These are phyloP conservation scores for Caenorhabditis zanzibari DNA, from an alignment of 2,888 invertebrate species.

Conservation along the genomic window DNA sequence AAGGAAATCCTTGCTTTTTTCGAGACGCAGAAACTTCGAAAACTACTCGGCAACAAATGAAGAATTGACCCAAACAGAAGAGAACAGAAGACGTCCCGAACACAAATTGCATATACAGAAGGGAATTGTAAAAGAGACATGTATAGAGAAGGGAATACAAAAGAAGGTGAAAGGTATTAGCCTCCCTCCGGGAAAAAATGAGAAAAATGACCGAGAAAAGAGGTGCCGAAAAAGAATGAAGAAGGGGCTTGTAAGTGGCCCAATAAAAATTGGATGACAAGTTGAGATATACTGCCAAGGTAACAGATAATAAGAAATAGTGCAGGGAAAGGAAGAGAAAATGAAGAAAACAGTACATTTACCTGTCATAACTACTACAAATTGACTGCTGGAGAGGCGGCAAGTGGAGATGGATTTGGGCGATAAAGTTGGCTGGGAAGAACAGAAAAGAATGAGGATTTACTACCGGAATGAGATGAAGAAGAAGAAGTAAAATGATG, in stretches of 20 bases:
- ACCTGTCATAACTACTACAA: constrained; percentile 62
- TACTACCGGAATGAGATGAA: background rate
- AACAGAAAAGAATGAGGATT: constrained; percentile 1
- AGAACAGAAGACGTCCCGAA: constrained; percentile 19
- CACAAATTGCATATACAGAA: constrained; percentile 53
- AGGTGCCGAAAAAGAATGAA: constrained; percentile 4
- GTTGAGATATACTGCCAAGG: constrained; percentile 53
- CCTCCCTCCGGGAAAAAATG: constrained; percentile 9
- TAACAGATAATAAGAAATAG: constrained; percentile 37
- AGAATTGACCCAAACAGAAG: constrained; percentile 45
- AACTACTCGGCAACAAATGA: constrained; percentile 41
- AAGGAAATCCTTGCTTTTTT: background rate
- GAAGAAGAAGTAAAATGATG: background rate
- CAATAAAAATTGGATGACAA: constrained; percentile 52
- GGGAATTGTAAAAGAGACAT: constrained; percentile 17
- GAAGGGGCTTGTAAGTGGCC: constrained; percentile 19
- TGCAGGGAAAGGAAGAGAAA: constrained; percentile 9
- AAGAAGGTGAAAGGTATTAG: constrained; percentile 52
- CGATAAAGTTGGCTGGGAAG: constrained; percentile 6
- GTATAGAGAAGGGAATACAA: constrained; percentile 40
- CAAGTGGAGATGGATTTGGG: background rate
- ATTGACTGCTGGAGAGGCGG: constrained; percentile 38
- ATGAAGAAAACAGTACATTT: constrained; percentile 21
- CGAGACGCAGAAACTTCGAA: constrained; percentile 48
- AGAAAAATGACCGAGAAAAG: constrained; percentile 23